Base-by-base conservation (phyloP, 2,797 vertebrate genomes). In the Anguilla marmorata region DNA sequence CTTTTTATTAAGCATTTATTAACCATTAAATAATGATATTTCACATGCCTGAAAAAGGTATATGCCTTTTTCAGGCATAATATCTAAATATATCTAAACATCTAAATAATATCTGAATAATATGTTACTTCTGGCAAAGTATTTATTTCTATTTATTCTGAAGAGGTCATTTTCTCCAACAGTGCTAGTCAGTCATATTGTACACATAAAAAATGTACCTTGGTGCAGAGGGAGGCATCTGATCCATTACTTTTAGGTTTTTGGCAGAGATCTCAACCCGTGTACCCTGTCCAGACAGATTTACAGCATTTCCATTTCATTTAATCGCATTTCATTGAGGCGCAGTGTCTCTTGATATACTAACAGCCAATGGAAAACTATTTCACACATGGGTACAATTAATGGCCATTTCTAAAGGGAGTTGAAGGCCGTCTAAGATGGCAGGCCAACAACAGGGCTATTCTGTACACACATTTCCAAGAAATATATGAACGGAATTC, bases 201-300 rank as follows among this genome's bases (percentile, higher is more conserved):
- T 41, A 21, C 33, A 37, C 24, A 79, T 85, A 24, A 9, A 11
- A 30, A 85, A 91, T 93, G 87, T 96, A 99, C 99, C 98, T 97
- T 66, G 99, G 98, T 63, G 98, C 98, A 90, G 94, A 95, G 88
- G 96, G 96, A 45, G 98, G 97, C 97, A 98, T 98, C 96, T 98
- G 97, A 94, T 99, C 98, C 97, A 98, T 99, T 90, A 99, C 97
- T 92, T 97, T 98, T 85, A 98, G 95, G 91, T 99, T 99, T 95
- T 98, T 99, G 90, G 98, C 98, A 91, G 98, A 97, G 91, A 99
- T 98, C 94, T 99, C 98, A 88, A 99, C 99, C 93, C 99, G 95
- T 89, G 98, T 97, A 85, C 99, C 99, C 99, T 99, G 91, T 74
- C 52, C 87, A 90, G 19, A 92, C 9, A 89, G 33, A 90, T 30